Base-by-base conservation (phyloP, 2,888 invertebrate species). In the Tricholauxania praeusta region DNA sequence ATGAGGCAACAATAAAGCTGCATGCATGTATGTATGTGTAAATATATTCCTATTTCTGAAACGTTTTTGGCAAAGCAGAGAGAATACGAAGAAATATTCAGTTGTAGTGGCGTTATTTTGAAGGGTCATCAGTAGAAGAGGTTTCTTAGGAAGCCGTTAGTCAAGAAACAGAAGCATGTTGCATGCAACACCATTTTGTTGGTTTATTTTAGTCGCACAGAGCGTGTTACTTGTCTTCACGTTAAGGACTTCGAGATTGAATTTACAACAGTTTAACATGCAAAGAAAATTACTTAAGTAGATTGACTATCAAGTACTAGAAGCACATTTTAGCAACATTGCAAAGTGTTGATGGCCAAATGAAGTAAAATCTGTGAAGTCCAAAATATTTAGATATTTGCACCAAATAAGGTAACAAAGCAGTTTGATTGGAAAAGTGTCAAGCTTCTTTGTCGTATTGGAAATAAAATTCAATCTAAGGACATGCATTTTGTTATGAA, bases 211-310 rank as follows among this genome's bases (percentile, higher is more conserved):
- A 52, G 32, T 52, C 51, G 14, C 52, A 69, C 51, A 14, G 19
- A 69, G 52, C 62, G 62, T 69, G 60, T 69, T 69, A 39, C 47
- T 62, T 69, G 69, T 69, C 62, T 69, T 22, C 62, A 62, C 69
- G 51, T 62, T 69, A 69, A 69, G 62, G 39, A 62, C 69, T 60
- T 17, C n/a, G 69, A 60, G 60, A 51, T 60, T 51, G 51, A 69
- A 69, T 69, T 69, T 60, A 69, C 62, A 69, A 60, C 69, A 51
- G 19, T 51, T 69, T 69, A 47, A 69, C 62, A 69, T 69, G 69
- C 69, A 28, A 60, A 60, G 67, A 32, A 17, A 19, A 39, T n/a
- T 48, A n/a, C n/a, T 53, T 57, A 12, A 57, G 19, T 57, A 5
- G 39, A 17, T 12, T 28, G 28, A 57, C 57, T n/a, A 14, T 0